Conservation (phyloP, 2,888 invertebrate species). For the Acheta domesticus region DNA sequence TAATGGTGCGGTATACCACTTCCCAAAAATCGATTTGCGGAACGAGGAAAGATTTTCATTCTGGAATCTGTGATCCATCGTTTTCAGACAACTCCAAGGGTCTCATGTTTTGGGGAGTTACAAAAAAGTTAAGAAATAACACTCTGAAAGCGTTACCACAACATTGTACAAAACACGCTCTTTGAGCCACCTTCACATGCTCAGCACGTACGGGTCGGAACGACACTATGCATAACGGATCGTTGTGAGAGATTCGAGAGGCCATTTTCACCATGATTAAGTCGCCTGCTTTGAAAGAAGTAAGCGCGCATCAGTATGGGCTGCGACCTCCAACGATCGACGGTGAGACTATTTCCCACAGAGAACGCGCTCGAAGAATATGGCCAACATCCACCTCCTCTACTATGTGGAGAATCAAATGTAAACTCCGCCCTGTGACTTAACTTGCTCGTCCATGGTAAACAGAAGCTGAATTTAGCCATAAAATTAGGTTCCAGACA, state of each 20-base stretch:
- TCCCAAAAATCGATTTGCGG: too few species aligned
- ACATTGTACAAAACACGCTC: too few species aligned
- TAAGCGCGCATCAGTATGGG: background rate
- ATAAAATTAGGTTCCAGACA: slow-evolving; percentile 18
- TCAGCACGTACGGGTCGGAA: background rate
- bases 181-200: background rate
- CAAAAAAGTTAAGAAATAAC: too few species aligned
- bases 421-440: background rate
- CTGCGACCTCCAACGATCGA: too few species aligned
- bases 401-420: background rate
- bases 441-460: background rate
- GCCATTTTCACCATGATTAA: slow-evolving; percentile 18
- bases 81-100: too few species aligned
- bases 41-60: too few species aligned
- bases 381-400: background rate
- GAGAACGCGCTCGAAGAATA: too few species aligned
- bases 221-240: background rate
- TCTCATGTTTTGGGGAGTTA: too few species aligned
- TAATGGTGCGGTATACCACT: too few species aligned
- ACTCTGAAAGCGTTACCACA: too few species aligned
- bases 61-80: too few species aligned
- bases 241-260: background rate
- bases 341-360: too few species aligned
- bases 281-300: background rate
- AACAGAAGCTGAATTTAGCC: background rate